These are phyloP conservation scores for Barbus barbus DNA, from an alignment of 2,113 vertebrate genomes.

Conservation along the genomic window DNA sequence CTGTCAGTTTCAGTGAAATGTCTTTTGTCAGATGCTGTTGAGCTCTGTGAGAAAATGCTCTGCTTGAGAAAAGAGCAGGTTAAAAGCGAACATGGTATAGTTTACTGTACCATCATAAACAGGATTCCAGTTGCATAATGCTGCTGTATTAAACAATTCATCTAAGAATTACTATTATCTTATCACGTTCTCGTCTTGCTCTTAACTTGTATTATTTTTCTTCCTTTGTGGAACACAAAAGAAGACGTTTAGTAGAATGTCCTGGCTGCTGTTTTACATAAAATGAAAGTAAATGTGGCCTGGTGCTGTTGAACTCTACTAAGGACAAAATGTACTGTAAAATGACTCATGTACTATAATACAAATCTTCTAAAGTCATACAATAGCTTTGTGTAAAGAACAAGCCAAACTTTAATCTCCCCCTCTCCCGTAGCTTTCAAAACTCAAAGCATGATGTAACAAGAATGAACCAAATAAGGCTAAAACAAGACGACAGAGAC, in stretches of 20 bases:
- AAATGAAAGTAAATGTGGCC: neutral
- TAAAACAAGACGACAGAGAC: neutral
- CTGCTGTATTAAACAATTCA: too few species aligned
- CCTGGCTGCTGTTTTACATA: neutral
- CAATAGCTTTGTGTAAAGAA: neutral
- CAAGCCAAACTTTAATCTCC: neutral
- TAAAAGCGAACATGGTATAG: too few species aligned
- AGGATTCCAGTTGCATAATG: too few species aligned
- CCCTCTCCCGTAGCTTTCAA: neutral
- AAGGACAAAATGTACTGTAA: neutral
- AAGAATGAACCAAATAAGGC: neutral
- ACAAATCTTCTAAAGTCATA: neutral
- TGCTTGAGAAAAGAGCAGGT: too few species aligned
- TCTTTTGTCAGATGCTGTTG: slow-evolving; percentile 9
- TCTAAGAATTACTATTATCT: too few species aligned
- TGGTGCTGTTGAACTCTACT: neutral
- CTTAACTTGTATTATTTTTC: neutral
- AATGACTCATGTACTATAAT: neutral
- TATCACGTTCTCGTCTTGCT: neutral
- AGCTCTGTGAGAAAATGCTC: neutral
- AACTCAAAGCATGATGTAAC: neutral
- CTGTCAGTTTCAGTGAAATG: slow-evolving; percentile 20
- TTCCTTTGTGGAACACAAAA: neutral
- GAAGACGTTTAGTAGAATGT: neutral
- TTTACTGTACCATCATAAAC: too few species aligned